These are phyloP conservation scores for Drosophila pullipes DNA, from an alignment of 2,888 invertebrate species.

Conservation along the genomic window DNA sequence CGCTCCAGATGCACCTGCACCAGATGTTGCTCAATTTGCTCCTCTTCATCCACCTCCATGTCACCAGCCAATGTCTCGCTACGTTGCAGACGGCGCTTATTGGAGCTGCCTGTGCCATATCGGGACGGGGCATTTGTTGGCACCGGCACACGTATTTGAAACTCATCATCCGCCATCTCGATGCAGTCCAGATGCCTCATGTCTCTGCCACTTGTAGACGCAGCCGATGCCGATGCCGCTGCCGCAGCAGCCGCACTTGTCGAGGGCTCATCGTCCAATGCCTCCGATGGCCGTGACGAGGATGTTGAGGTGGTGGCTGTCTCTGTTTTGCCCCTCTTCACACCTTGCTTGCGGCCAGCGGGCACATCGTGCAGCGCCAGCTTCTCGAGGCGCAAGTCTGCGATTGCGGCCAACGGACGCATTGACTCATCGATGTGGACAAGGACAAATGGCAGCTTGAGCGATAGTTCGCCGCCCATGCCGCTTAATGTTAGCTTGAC, in stretches of 20 bases:
- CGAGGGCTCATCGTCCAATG: constrained; percentile 63
- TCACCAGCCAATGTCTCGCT: constrained; percentile 83
- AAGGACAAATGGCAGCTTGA: constrained; percentile 92
- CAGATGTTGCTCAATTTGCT: constrained; percentile 37
- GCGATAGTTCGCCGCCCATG: constrained; percentile 92
- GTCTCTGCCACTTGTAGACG: constrained; percentile 17
- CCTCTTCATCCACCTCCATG: constrained; percentile 68
- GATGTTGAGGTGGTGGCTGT: neutral
- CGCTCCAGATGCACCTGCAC: constrained; percentile 62
- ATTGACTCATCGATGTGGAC: constrained; percentile 87
- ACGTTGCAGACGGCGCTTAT: constrained; percentile 77
- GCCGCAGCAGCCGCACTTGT: constrained; percentile 69
- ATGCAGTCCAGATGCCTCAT: constrained; percentile 64
- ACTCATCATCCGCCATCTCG: constrained; percentile 77
- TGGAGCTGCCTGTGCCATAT: constrained; percentile 12
- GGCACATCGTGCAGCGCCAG: constrained; percentile 81
- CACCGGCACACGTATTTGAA: constrained; percentile 72
- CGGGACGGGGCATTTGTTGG: constrained; percentile 23
- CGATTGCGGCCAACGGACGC: constrained; percentile 58
- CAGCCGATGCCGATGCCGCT: constrained; percentile 48
- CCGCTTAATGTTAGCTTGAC: constrained; percentile 92
- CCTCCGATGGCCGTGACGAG: constrained; percentile 3
- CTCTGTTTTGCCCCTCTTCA: constrained; percentile 15
- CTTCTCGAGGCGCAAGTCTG: constrained; percentile 63
- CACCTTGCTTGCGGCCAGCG: constrained; percentile 45